Percentiles rank a stretch among this genome's conserved stretches.
Conservation (phyloP, 1,140 invertebrate species). For the Drosophila sproati region DNA sequence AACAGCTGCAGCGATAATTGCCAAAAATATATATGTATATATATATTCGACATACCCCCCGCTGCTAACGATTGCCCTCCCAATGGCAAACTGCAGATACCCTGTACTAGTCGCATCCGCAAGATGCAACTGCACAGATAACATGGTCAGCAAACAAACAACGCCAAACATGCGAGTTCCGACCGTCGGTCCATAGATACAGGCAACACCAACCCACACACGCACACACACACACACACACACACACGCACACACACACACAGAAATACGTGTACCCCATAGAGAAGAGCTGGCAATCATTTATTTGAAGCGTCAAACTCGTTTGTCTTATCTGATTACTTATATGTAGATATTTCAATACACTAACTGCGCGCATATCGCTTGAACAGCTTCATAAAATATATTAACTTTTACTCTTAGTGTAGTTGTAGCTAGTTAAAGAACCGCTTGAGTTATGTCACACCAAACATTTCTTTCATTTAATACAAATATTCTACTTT, state of each 20-base stretch:
- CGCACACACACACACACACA: conserved; percentile 31
- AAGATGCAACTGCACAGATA: conserved; percentile 69
- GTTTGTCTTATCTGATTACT: conserved; percentile 82
- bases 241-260: conserved; percentile 54
- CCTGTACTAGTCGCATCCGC: conserved; percentile 59
- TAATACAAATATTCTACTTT: too few species aligned
- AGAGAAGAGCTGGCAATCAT: conserved; percentile 68
- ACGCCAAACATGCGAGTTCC: conserved; percentile 63
- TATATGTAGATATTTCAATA: conserved; percentile 61
- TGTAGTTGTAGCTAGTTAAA: background rate
- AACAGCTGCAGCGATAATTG: conserved; percentile 43
- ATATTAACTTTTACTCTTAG: conserved; percentile 3
- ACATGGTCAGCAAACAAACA: conserved; percentile 62
- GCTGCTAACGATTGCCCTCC: conserved; percentile 37
- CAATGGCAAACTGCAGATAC: conserved; percentile 48
- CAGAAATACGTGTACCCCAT: conserved; percentile 12
- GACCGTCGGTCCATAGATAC: conserved; percentile 56
- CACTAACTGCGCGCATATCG: conserved; percentile 6
- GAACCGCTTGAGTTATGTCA: background rate
- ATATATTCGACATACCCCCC: conserved; percentile 7
- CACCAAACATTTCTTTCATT: background rate
- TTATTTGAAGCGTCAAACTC: conserved; percentile 83
- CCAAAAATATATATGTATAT: background rate
- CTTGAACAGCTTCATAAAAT: conserved; percentile 2
- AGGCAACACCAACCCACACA: conserved; percentile 9